Evolutionary conservation across 2,113 vertebrate species (phyloP).

Genomic region (Gobiocypris rarus): DNA sequence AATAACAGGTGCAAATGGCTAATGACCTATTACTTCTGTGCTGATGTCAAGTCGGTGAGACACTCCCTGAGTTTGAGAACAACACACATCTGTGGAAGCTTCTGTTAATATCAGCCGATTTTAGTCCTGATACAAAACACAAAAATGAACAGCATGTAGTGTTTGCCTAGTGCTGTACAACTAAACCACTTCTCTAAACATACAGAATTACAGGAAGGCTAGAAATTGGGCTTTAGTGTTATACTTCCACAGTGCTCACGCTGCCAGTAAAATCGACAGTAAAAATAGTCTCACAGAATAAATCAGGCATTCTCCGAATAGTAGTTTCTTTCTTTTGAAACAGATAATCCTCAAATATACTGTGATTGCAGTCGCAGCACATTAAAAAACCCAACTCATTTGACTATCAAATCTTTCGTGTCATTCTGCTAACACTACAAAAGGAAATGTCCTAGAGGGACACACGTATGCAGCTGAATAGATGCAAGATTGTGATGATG

Average conservation of each 20-base stretch:
- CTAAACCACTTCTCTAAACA: slow-evolving; percentile 21
- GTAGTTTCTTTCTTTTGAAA: background rate
- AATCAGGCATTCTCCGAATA: slow-evolving; percentile 14
- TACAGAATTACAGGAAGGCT: slow-evolving; percentile 17
- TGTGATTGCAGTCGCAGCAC: background rate
- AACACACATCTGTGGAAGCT: background rate
- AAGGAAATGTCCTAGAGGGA: background rate
- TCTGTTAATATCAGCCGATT: background rate
- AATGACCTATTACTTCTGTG: background rate
- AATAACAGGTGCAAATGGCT: background rate
- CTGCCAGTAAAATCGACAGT: background rate
- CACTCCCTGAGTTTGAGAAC: background rate
- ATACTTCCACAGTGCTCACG: background rate
- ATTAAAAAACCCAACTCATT: slow-evolving; percentile 6
- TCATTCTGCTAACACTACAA: background rate
- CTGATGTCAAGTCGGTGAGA: too few species aligned
- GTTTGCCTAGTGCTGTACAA: background rate
- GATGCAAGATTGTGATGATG: background rate
- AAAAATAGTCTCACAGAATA: background rate
- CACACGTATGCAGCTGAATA: background rate
- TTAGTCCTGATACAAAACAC: background rate
- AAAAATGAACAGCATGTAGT: background rate
- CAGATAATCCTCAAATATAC: background rate
- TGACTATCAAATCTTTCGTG: slow-evolving; percentile 28
- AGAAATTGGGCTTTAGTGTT: background rate